A percentile compares a stretch with the other conserved stretches of the same genome.
phyloP scores from a whole-genome alignment of 2,888 invertebrate genomes.

The Lottia gigantea region DNA sequence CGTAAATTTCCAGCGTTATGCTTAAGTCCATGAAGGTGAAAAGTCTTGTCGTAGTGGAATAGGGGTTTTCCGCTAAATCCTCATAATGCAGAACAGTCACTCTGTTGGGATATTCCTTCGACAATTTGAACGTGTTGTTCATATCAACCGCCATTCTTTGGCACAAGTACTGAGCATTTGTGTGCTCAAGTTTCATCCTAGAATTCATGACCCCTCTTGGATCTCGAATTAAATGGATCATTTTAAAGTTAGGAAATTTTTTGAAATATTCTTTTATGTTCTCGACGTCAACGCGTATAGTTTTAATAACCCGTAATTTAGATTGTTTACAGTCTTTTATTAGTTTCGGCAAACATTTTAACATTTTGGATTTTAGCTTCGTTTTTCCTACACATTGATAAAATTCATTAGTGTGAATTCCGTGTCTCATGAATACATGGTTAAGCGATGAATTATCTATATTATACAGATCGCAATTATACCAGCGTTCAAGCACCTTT shows the following conservation, averaged over 20 bases:
- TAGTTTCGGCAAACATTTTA: constrained; percentile 9
- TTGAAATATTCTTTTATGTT: background rate
- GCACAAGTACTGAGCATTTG: background rate
- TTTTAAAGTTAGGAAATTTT: constrained; percentile 17
- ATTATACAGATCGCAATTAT: background rate
- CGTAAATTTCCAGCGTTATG: background rate
- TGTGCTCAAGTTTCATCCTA: background rate
- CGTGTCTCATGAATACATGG: background rate
- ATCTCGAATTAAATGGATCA: constrained; percentile 25
- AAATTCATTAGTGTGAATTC: background rate
- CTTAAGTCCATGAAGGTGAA: background rate
- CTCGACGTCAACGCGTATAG: constrained; percentile 15
- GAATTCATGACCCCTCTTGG: constrained; percentile 24
- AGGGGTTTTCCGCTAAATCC: background rate
- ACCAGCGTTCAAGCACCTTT: background rate
- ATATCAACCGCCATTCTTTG: background rate
- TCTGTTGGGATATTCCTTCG: background rate
- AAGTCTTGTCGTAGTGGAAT: background rate
- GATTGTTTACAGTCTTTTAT: constrained; percentile 14
- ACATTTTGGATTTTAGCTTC: background rate
- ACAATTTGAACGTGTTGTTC: background rate
- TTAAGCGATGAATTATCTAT: background rate
- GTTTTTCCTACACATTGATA: background rate
- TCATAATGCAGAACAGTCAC: background rate
- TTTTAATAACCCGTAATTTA: constrained; percentile 17